These are phyloP conservation scores for Diloba caeruleocephala DNA, from an alignment of 2,888 invertebrate species.

Conservation along the genomic window DNA sequence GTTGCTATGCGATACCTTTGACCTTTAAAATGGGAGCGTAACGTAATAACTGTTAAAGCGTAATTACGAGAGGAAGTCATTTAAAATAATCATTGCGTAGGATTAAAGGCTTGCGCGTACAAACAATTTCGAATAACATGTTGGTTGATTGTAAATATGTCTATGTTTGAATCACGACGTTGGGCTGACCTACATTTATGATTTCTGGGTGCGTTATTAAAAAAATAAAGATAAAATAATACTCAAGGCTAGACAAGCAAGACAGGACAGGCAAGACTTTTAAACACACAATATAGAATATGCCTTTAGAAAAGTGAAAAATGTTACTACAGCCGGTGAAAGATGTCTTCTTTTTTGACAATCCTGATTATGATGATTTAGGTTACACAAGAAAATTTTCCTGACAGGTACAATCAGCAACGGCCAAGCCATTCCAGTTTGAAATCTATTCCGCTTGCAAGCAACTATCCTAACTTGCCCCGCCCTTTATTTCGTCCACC, in stretches of 20 bases:
- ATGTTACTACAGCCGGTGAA: slow-evolving; percentile 33
- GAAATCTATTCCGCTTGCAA: no score
- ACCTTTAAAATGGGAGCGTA: slow-evolving; percentile 9
- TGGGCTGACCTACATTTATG: no score
- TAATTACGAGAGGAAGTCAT: slow-evolving; percentile 7
- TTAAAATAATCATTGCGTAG: slow-evolving; percentile 9
- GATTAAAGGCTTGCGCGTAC: slow-evolving; percentile 1
- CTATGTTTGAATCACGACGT: no score
- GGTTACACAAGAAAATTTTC: slow-evolving; percentile 37
- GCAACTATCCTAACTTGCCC: no score
- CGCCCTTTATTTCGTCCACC: no score
- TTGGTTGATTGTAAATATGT: background rate
- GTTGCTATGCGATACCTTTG: slow-evolving; percentile 12
- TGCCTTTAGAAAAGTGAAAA: slow-evolving; percentile 39
- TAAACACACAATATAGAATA: slow-evolving; percentile 27
- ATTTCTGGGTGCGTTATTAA: no score
- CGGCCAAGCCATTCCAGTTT: no score
- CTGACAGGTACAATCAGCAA: no score
- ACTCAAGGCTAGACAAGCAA: no score
- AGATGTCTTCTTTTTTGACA: slow-evolving; percentile 36
- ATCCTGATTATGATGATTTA: slow-evolving; percentile 37
- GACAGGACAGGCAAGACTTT: no score
- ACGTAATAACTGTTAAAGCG: slow-evolving; percentile 8
- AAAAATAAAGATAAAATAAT: no score
- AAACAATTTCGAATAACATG: background rate